These are phyloP conservation scores for Helicolenus hilgendorfi DNA, from an alignment of 2,797 vertebrate species.

Conservation along the genomic window DNA sequence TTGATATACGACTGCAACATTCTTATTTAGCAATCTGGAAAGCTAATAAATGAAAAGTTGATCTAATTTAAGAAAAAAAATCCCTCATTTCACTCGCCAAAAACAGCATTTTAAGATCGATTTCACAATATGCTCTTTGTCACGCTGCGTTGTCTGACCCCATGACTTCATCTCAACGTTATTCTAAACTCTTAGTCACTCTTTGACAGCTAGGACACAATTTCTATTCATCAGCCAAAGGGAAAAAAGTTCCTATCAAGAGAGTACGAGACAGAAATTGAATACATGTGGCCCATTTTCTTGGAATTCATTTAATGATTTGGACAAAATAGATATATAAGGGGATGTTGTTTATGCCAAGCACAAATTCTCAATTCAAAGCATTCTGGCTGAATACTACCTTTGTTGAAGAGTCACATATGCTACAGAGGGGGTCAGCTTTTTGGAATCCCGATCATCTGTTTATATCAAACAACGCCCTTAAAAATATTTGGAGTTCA, in stretches of 20 bases:
- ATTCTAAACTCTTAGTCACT: constrained; percentile 73
- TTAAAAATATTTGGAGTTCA: not conserved
- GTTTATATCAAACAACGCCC: not conserved
- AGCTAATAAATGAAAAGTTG: constrained; percentile 55
- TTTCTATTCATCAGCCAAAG: constrained; percentile 45
- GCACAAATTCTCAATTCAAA: not conserved
- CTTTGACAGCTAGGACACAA: constrained; percentile 54
- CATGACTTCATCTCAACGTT: constrained; percentile 71
- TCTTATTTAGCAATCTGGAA: constrained; percentile 68
- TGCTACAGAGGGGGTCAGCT: not conserved
- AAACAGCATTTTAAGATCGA: constrained; percentile 41
- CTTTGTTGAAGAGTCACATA: not conserved
- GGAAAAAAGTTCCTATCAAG: constrained; percentile 40
- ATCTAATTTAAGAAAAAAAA: constrained; percentile 66
- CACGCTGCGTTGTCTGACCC: constrained; percentile 46
- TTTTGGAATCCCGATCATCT: not conserved
- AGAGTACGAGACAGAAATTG: constrained; percentile 34
- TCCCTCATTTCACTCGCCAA: constrained; percentile 62
- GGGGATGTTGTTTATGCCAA: not conserved
- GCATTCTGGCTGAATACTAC: not conserved
- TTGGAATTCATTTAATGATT: constrained; percentile 14
- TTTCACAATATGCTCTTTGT: constrained; percentile 72
- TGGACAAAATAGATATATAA: not conserved
- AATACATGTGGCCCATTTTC: constrained; percentile 44
- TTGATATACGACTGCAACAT: constrained; percentile 56